Conservation (phyloP, 2,113 vertebrate species). For the Phalacrocorax brasilianus region DNA sequence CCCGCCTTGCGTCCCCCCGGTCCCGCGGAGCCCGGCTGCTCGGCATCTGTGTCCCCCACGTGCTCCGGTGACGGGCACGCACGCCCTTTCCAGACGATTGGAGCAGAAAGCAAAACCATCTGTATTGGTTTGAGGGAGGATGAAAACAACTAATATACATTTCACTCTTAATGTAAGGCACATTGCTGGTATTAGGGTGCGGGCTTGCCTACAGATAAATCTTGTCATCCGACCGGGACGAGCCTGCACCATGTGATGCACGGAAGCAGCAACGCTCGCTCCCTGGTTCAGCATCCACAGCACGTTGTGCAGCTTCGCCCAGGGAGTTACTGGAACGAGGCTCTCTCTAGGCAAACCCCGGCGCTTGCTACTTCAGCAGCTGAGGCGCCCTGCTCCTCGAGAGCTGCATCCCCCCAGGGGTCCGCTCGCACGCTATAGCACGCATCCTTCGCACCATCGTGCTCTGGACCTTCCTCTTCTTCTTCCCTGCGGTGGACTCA, state of each 20-base stretch:
- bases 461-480: not conserved
- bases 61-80: not conserved
- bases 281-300: fast-evolving
- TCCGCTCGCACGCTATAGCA: fast-evolving
- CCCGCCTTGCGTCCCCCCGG: fast-evolving
- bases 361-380: not conserved
- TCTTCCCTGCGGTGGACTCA: not conserved
- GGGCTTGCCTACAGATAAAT: not conserved
- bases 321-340: not conserved
- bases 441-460: not conserved
- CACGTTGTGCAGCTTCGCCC: not conserved
- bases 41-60: not conserved
- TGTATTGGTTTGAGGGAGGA: not conserved
- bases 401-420: not conserved
- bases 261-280: not conserved
- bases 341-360: not conserved
- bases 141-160: not conserved
- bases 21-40: not conserved
- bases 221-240: fast-evolving
- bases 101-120: not conserved
- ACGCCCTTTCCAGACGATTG: not conserved
- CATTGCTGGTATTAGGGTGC: not conserved
- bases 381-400: not conserved
- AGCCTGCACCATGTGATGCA: not conserved
- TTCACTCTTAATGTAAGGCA: not conserved